phyloP scores from a whole-genome alignment of 2,888 invertebrate species.

The Folsomia candida region DNA sequence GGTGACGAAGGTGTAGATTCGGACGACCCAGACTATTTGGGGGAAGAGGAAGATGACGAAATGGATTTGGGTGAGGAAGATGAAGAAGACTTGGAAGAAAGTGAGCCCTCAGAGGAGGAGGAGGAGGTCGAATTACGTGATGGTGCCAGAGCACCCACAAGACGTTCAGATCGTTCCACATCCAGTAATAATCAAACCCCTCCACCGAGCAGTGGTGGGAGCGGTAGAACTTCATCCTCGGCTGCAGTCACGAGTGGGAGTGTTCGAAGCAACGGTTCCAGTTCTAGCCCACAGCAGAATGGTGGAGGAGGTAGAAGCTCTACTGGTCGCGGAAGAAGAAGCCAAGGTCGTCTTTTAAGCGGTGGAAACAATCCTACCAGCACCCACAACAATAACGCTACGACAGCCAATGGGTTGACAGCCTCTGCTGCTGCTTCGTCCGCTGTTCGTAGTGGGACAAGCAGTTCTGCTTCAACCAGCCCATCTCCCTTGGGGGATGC shows the following conservation, averaged over 20 bases:
- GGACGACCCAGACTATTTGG: constrained; percentile 34
- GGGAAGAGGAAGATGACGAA: constrained; percentile 38
- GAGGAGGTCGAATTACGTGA: constrained; percentile 39
- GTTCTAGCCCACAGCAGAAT: neutral
- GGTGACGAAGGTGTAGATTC: constrained; percentile 25
- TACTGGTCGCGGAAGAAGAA: constrained; percentile 24
- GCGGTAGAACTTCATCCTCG: constrained; percentile 7
- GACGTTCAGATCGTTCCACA: constrained; percentile 45
- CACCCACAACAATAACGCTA: neutral
- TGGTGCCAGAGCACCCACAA: constrained; percentile 45
- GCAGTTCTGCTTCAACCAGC: constrained; percentile 1
- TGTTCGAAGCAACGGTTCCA: constrained; percentile 13
- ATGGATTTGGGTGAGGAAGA: constrained; percentile 45
- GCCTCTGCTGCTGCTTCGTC: no score
- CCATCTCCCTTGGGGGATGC: neutral
- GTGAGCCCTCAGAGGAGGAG: constrained; percentile 32
- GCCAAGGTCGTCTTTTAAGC: constrained; percentile 5
- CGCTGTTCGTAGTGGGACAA: neutral
- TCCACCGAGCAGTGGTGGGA: constrained; percentile 30
- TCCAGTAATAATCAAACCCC: constrained; percentile 42
- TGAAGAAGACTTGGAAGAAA: constrained; percentile 41
- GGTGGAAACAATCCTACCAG: constrained; percentile 19
- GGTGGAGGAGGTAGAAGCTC: constrained; percentile 3
- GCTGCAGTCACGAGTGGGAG: constrained; percentile 18
- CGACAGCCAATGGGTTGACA: no score